Conservation (phyloP, 2,113 vertebrate genomes). For the Rhodinocichla rosea region DNA sequence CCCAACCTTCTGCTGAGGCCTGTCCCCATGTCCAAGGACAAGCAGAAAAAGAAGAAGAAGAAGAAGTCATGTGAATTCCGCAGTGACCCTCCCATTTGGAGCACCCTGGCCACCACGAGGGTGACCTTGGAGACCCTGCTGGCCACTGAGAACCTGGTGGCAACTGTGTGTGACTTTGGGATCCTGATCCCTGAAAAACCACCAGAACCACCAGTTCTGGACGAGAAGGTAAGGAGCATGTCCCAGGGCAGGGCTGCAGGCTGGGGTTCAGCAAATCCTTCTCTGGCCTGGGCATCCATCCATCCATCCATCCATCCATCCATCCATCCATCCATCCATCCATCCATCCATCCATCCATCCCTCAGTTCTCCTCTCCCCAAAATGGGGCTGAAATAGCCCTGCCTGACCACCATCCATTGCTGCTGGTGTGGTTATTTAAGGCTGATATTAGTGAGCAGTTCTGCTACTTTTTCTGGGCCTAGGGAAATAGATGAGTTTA, state of each 20-base stretch:
- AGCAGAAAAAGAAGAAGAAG: slow-evolving; percentile 59
- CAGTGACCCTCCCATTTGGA: slow-evolving; percentile 65
- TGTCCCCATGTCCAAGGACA: not conserved
- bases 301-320: not conserved
- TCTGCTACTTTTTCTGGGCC: not conserved
- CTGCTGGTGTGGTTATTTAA: not conserved
- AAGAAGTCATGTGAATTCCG: slow-evolving; percentile 30
- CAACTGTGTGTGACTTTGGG: slow-evolving; percentile 73
- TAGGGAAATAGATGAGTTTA: not conserved
- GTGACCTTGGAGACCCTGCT: slow-evolving; percentile 70
- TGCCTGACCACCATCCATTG: not conserved
- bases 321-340: not conserved
- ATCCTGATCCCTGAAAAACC: not conserved
- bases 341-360: not conserved
- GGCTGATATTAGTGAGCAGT: not conserved
- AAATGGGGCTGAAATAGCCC: not conserved
- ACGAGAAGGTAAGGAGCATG: slow-evolving; percentile 7
- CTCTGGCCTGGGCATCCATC: not conserved
- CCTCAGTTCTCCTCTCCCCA: not conserved
- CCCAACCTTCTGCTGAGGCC: not conserved
- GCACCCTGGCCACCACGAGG: slow-evolving; percentile 48
- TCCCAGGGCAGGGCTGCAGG: not conserved
- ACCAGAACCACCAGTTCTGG: not conserved
- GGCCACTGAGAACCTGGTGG: slow-evolving; percentile 25
- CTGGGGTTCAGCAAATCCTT: not conserved